These are phyloP conservation scores for Passer domesticus DNA, from an alignment of 2,113 vertebrate species.

Conservation along the genomic window DNA sequence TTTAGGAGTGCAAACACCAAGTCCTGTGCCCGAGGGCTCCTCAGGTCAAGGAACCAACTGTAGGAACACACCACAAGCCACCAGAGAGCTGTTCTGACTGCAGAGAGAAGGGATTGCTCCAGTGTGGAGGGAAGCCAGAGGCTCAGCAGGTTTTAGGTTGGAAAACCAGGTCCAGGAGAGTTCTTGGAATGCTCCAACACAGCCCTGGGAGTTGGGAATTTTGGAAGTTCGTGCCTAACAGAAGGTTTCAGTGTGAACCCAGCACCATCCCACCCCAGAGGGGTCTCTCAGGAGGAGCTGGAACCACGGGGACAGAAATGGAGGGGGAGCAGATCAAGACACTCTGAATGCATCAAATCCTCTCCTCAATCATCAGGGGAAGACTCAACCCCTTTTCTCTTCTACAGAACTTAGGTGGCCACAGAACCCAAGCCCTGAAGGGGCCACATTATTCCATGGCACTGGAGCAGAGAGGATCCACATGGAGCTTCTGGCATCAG, in stretches of 20 bases:
- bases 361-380: not conserved
- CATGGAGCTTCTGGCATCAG: not conserved
- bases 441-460: not conserved
- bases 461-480: not conserved
- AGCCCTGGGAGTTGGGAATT: not conserved
- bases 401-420: not conserved
- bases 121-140: not conserved
- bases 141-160: not conserved
- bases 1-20: not conserved
- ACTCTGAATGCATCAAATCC: rapidly evolving
- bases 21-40: not conserved
- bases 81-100: not conserved
- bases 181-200: not conserved
- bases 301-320: rapidly evolving
- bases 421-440: not conserved
- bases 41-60: not conserved
- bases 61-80: not conserved
- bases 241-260: not conserved
- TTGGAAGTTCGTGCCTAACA: not conserved
- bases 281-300: not conserved
- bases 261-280: not conserved
- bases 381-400: not conserved
- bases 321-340: not conserved
- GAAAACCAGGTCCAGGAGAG: not conserved
- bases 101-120: not conserved